Base-by-base conservation (phyloP, 2,888 invertebrate genomes). In the Phengaris alcon region DNA sequence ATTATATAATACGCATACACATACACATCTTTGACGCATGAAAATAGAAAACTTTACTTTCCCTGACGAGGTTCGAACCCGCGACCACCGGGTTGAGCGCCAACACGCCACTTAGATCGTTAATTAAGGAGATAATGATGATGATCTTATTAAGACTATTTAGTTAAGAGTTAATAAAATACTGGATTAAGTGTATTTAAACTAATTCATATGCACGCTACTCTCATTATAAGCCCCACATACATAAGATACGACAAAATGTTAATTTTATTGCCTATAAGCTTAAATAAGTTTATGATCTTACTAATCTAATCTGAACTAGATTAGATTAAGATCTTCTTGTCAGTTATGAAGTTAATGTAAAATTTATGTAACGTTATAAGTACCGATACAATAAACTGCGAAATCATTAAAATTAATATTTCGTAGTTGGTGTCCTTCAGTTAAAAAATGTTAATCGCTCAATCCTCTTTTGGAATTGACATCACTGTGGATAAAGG, bases 231-330 rank as follows among this genome's bases (percentile, higher is more conserved):
- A 52, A 52, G 64, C 35, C 12, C 64, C 64, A 35, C 35, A 35
- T 35, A 13, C 35, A 35, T 64, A 64, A 64, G 64, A 64, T 64
- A 64, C 12, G 64, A 64, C 64, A 64, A 13, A 64, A 64, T 64
- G 64, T 64, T 64, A 64, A 64, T 64, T 64, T 44, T 64, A 64
- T 64, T 64, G 13, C 22, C 59, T 22, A 59, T 59, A 22, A 59
- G 22, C 35, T 35, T 35, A 64, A 35, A 64, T 64, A 64, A 44
- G 12, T 64, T 64, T 64, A 64, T 6, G 64, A 64, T 64, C 64
- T 0, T 44, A 35, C 0, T 44, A 35, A 64, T 64, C 64, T 44
- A 13, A 64, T 64, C 64, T 35, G 5, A 7, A 55, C n/a, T 6
- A 55, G 64, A 64, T 64, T 64, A 35, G 35, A 35, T 52, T 52